Evolutionary conservation across 2,888 invertebrate genomes (phyloP), one percentile per base, ranked within the genome.

Genomic region (Adela reaumurella): DNA sequence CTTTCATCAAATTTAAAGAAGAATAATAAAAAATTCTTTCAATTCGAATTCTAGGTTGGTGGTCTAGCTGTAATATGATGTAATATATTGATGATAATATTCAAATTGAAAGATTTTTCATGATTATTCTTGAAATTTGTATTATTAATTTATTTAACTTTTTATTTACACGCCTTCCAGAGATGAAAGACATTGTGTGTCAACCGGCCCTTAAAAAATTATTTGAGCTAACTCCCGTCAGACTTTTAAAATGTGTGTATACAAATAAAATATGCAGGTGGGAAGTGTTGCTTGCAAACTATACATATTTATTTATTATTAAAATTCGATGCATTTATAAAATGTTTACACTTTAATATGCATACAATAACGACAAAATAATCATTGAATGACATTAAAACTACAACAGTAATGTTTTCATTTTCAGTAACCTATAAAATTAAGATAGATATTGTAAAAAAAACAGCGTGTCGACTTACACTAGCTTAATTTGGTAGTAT

Each of bases 331-430:
- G 35, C 35, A 35, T 4, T 35, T 35, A 35, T 14, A 35, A 35
- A 35, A 35, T 35, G 35, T 35, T 18, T 19, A 19, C 43, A 43
- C 17, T 43, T 18, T 43, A 43, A 57, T 60, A 63, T 63, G 62
- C 60, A 60, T 61, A 63, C 62, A 63, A 65, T 68, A 68, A 69
- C 66, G 70, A 69, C 68, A 73, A 73, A 72, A 48, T 43, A 47
- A 11, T 19, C 63, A 43, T 62, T 56, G 58, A 66, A 70, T 65
- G 64, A 68, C 63, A 65, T 65, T 66, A 68, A 68, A 59, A 61
- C 73, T 76, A 77, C 74, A 74, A 76, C 73, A 74, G 70, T 74
- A 70, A 35, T 35, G 66, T 68, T 67, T 68, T 64, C 65, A 67
- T 64, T 20, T 10, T 66, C 64, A 63, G 67, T 70, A 70, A 69